Evolutionary conservation across 2,113 vertebrate genomes (phyloP).

Genomic region (Octodon degus): DNA sequence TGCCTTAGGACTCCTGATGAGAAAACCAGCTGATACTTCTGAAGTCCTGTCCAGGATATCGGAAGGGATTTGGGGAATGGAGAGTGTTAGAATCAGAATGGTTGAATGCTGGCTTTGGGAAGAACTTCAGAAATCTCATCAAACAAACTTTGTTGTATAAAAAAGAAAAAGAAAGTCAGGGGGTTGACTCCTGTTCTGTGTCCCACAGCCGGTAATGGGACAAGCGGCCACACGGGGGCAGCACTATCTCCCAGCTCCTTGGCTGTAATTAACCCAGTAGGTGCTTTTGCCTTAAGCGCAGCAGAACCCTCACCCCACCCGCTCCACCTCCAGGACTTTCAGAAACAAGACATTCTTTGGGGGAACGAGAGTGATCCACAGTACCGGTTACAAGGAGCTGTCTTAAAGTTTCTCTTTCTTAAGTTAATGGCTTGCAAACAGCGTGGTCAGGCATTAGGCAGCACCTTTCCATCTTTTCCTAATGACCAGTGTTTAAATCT

Average conservation of each 20-base stretch:
- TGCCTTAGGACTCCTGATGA: neutral
- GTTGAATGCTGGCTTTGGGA: neutral
- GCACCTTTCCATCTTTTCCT: neutral
- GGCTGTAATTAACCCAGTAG: neutral
- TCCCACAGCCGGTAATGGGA: neutral
- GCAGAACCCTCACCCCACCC: neutral
- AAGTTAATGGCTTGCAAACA: constrained; percentile 27
- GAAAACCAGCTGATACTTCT: neutral
- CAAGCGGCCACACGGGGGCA: constrained; percentile 70
- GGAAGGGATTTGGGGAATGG: neutral
- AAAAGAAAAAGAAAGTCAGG: neutral
- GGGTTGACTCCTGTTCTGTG: neutral
- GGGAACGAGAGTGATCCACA: neutral
- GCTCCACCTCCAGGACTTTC: neutral
- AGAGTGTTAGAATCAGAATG: neutral
- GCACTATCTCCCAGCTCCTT: constrained; percentile 52
- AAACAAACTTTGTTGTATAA: neutral
- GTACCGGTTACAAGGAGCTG: neutral
- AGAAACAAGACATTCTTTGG: neutral
- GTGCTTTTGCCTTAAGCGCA: neutral
- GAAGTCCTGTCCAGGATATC: neutral
- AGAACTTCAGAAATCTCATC: neutral
- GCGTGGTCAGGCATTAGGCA: neutral
- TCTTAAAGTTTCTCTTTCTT: constrained; percentile 26
- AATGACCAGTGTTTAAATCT: constrained; percentile 20